phyloP scores from a whole-genome alignment of 2,113 vertebrate genomes.

The Microcebus tavaratra region DNA sequence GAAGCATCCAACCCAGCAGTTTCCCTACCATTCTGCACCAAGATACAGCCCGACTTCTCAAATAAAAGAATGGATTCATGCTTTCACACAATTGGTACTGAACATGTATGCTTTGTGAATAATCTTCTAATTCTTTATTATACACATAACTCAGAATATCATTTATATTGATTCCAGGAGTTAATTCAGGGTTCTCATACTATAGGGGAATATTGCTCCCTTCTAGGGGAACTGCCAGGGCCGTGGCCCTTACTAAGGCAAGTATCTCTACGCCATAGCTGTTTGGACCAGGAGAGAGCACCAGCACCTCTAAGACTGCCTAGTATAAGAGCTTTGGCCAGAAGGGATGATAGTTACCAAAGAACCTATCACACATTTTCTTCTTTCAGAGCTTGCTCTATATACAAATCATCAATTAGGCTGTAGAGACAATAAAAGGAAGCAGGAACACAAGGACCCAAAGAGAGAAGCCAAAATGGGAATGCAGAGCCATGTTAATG shows the following conservation, averaged over 20 bases:
- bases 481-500: neutral
- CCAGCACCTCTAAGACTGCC: neutral
- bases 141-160: neutral
- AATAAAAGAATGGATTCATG: neutral
- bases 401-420: neutral
- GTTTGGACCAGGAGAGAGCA: neutral
- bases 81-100: conserved; percentile 23
- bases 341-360: neutral
- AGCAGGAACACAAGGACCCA: neutral
- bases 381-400: neutral
- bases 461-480: neutral
- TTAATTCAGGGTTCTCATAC: neutral
- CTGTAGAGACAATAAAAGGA: neutral
- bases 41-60: neutral
- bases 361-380: neutral
- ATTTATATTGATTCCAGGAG: neutral
- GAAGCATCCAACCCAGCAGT: neutral
- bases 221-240: neutral
- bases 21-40: neutral
- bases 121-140: conserved; percentile 4
- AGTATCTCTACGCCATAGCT: neutral
- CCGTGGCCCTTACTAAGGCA: neutral
- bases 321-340: neutral
- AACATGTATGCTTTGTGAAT: neutral
- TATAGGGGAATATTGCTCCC: neutral